Evolutionary conservation across 2,797 vertebrate genomes (phyloP).

Genomic region (Paramormyrops hopkinsi): DNA sequence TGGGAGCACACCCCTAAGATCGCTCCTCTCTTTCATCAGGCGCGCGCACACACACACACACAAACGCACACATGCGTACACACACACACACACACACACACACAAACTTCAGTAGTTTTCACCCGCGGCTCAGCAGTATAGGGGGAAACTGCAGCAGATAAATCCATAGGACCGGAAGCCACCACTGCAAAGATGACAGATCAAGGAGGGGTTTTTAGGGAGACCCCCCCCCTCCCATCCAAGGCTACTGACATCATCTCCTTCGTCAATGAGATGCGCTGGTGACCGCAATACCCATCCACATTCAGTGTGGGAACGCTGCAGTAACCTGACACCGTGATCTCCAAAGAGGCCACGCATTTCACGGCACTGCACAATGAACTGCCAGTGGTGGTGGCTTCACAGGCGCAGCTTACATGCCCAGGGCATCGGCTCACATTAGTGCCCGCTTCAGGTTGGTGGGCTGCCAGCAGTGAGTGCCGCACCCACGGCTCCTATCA

Average conservation of each 20-base stretch:
- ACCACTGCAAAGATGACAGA: neutral
- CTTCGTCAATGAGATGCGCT: neutral
- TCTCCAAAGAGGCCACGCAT: neutral
- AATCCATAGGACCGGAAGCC: neutral
- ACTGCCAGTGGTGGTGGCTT: neutral
- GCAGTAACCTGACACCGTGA: neutral
- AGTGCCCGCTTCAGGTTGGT: neutral
- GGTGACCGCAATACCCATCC: neutral
- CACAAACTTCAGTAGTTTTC: neutral
- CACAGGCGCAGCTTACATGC: neutral
- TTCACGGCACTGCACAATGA: neutral
- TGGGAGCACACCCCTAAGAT: neutral
- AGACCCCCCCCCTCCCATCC: neutral
- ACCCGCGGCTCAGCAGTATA: neutral
- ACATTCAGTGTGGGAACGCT: neutral
- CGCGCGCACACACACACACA: neutral
- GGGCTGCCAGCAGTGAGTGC: neutral
- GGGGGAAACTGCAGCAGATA: neutral
- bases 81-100: neutral
- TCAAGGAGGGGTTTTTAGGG: neutral
- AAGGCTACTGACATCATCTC: neutral
- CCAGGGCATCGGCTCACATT: neutral
- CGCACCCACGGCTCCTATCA: neutral
- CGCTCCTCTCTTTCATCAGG: neutral
- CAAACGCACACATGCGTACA: neutral